A percentile compares a stretch with the other conserved stretches of the same genome.
These are phyloP conservation scores for Smutsia gigantea DNA, from an alignment of 2,797 vertebrate species.

Conservation along the genomic window DNA sequence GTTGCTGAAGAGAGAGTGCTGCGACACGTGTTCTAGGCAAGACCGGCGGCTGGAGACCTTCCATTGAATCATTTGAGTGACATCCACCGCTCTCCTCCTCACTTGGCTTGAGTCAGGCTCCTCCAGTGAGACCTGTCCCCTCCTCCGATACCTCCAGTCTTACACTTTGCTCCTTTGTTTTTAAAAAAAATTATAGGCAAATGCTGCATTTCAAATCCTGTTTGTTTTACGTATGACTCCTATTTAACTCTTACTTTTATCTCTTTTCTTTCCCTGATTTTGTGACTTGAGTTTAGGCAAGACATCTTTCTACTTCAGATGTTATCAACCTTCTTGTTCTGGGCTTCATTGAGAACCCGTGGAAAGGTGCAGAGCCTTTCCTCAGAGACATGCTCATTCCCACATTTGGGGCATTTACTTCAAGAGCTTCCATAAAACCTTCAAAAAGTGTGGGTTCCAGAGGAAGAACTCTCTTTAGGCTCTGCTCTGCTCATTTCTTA, in stretches of 20 bases:
- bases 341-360: neutral
- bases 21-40: too few species aligned
- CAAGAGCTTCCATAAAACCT: neutral
- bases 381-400: neutral
- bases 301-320: neutral
- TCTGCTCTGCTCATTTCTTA: neutral
- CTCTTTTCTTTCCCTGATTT: neutral
- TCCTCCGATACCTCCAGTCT: too few species aligned
- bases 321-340: neutral
- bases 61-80: too few species aligned
- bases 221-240: neutral
- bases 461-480: neutral
- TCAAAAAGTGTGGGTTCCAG: neutral
- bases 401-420: neutral
- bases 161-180: neutral
- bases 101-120: too few species aligned
- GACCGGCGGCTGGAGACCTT: too few species aligned
- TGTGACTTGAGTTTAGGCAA: neutral
- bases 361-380: neutral
- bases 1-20: too few species aligned
- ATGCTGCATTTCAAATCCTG: neutral
- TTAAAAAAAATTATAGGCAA: neutral
- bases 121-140: too few species aligned
- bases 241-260: neutral
- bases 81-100: too few species aligned